These are phyloP conservation scores for Diabrotica balteata DNA, from an alignment of 2,888 invertebrate genomes.

Conservation along the genomic window DNA sequence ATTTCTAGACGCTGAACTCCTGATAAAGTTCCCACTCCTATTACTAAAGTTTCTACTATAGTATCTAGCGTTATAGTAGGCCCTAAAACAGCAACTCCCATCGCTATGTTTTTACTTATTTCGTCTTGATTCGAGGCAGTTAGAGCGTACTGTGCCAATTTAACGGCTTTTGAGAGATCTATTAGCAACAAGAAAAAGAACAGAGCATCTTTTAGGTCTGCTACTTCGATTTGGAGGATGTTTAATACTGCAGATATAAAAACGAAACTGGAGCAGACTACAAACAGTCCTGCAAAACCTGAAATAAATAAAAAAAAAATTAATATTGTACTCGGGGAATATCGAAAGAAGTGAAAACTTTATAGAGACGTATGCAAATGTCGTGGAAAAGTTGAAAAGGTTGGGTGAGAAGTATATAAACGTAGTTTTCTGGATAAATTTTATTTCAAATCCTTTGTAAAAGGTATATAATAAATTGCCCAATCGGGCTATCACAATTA, in stretches of 20 bases:
- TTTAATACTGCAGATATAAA: constrained; percentile 92
- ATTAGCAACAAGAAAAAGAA: constrained; percentile 91
- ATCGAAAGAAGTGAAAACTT: too few relatives aligned
- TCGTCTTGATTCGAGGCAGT: constrained; percentile 83
- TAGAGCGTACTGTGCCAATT: constrained; percentile 81
- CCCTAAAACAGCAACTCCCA: constrained; percentile 85
- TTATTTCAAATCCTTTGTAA: too few relatives aligned
- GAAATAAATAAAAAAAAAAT: constrained; percentile 1
- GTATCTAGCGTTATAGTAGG: constrained; percentile 91
- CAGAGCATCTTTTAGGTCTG: constrained; percentile 89
- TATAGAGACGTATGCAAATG: too few relatives aligned
- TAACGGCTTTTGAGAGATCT: constrained; percentile 88
- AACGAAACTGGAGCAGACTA: constrained; percentile 90
- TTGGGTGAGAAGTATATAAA: too few relatives aligned
- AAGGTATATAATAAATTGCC: too few relatives aligned
- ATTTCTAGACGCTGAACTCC: constrained; percentile 87
- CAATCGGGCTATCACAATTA: too few relatives aligned
- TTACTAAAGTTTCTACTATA: constrained; percentile 84
- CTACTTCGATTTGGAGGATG: constrained; percentile 82
- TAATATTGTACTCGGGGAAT: too few relatives aligned
- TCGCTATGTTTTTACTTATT: constrained; percentile 84
- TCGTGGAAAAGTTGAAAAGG: too few relatives aligned
- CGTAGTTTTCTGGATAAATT: too few relatives aligned
- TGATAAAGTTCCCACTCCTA: constrained; percentile 90
- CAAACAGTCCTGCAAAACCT: constrained; percentile 88